Conservation (phyloP, 2,888 invertebrate genomes). For the Eilema griseolum region DNA sequence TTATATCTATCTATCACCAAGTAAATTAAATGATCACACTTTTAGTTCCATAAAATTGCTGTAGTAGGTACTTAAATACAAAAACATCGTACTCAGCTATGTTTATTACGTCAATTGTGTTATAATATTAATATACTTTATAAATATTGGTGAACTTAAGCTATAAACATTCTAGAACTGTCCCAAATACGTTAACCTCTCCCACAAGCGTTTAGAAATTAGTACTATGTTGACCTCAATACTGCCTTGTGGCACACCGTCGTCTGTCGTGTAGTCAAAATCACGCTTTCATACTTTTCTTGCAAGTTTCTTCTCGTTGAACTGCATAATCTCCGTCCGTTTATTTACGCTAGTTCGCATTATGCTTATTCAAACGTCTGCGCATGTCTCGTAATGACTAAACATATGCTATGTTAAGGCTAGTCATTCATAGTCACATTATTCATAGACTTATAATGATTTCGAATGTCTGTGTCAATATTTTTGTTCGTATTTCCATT, state of each 20-base stretch:
- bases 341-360: conserved; percentile 77
- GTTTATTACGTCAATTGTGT: too few species aligned
- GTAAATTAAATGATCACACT: too few species aligned
- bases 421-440: not conserved
- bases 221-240: conserved; percentile 39
- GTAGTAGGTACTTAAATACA: too few species aligned
- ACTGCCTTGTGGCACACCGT: conserved; percentile 28
- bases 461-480: not conserved
- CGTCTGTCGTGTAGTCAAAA: conserved; percentile 47
- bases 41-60: too few species aligned
- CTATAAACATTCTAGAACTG: not conserved
- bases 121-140: too few species aligned
- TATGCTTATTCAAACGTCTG: conserved; percentile 65
- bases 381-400: conserved; percentile 52
- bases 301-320: conserved; percentile 64
- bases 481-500: conserved; percentile 6
- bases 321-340: conserved; percentile 66
- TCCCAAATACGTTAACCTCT: not conserved
- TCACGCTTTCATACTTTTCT: conserved; percentile 64
- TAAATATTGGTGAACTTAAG: too few species aligned
- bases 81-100: too few species aligned
- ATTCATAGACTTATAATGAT: not conserved
- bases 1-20: too few species aligned
- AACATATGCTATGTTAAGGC: conserved; percentile 13
- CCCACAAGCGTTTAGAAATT: not conserved